Conservation (phyloP, 2,888 invertebrate species). For the Acleris literana region DNA sequence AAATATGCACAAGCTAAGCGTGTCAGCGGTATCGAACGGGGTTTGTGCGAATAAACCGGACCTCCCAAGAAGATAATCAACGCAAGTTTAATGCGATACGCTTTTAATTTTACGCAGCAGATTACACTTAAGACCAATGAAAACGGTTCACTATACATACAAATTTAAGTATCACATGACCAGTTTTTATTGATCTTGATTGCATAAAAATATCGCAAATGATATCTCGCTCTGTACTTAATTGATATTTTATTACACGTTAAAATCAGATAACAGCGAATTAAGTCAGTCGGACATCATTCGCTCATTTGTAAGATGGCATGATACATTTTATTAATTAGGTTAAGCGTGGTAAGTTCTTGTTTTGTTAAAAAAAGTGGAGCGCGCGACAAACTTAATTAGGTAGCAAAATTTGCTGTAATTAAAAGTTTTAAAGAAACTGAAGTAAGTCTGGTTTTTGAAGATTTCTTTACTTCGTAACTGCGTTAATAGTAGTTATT, state of each 20-base stretch:
- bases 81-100: conserved; percentile 9
- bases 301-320: conserved; percentile 13
- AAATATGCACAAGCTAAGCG: too few relatives aligned
- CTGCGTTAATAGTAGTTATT: too few relatives aligned
- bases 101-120: conserved; percentile 21
- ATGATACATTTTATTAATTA: background rate
- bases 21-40: too few relatives aligned
- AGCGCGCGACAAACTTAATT: background rate
- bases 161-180: too few relatives aligned
- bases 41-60: background rate
- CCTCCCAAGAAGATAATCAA: conserved; percentile 26
- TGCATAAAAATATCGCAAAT: conserved; percentile 18
- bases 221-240: conserved; percentile 18
- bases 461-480: too few relatives aligned
- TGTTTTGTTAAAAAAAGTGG: background rate
- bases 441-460: too few relatives aligned
- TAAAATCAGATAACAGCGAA: conserved; percentile 14
- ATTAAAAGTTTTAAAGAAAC: too few relatives aligned
- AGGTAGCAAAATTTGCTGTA: too few relatives aligned
- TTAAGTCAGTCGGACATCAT: conserved; percentile 12
- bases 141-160: too few relatives aligned
- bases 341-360: background rate
- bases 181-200: too few relatives aligned
- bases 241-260: conserved; percentile 30
- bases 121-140: conserved; percentile 6